These are phyloP conservation scores for Elegia similella DNA, from an alignment of 2,888 invertebrate genomes.

Conservation along the genomic window DNA sequence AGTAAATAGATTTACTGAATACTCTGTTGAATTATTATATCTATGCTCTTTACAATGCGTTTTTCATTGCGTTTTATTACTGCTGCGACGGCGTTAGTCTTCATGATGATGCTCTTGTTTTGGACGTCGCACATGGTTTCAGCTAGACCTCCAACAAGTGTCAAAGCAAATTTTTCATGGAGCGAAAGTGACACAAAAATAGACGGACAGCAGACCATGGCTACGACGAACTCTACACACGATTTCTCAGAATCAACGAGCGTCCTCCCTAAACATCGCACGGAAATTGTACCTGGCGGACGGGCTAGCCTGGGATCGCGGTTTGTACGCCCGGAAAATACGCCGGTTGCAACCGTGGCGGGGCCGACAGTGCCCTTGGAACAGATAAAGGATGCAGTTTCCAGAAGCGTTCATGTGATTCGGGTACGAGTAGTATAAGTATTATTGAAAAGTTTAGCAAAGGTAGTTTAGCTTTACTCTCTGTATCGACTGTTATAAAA, in stretches of 20 bases:
- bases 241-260: background rate
- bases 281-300: background rate
- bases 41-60: constrained; percentile 41
- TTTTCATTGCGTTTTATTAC: constrained; percentile 40
- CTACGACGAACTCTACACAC: background rate
- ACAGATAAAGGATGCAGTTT: background rate
- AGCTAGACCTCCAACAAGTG: background rate
- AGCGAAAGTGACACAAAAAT: background rate
- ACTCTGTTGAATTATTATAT: no score
- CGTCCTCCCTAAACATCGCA: no score
- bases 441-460: background rate
- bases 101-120: constrained; percentile 41
- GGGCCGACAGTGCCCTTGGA: background rate
- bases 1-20: background rate
- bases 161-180: background rate
- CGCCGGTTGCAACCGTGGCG: background rate
- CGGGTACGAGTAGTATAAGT: background rate
- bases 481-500: background rate
- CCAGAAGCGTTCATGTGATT: background rate
- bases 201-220: background rate
- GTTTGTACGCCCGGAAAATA: background rate
- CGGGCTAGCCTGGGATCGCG: background rate
- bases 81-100: constrained; percentile 35
- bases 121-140: constrained; percentile 20
- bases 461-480: background rate